Evolutionary conservation across 2,888 invertebrate species (phyloP).

Genomic region (Agrilus mali): DNA sequence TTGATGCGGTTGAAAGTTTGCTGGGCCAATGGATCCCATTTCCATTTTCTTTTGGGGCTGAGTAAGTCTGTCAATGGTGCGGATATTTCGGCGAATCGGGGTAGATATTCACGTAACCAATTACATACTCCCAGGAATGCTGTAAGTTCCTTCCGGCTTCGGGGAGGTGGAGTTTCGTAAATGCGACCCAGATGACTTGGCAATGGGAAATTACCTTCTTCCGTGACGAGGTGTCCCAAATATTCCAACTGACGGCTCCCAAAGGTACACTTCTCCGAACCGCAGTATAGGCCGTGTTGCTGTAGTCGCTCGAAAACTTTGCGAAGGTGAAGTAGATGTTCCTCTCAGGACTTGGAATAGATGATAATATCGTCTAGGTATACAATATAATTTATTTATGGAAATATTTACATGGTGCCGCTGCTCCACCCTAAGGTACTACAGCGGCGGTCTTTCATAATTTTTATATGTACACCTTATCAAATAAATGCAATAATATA

Average conservation of each 20-base stretch:
- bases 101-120: constrained; percentile 18
- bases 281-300: constrained; percentile 7
- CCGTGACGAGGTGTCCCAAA: constrained; percentile 9
- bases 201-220: constrained; percentile 6
- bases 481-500: too few species aligned
- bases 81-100: too few species aligned
- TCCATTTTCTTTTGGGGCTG: constrained; percentile 2
- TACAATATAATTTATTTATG: too few species aligned
- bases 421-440: too few species aligned
- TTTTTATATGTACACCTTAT: too few species aligned
- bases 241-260: constrained; percentile 6
- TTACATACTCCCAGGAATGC: constrained; percentile 15
- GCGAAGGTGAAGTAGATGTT: constrained; percentile 11
- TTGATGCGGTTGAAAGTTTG: constrained; percentile 10
- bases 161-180: constrained; percentile 1
- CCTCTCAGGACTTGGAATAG: constrained; percentile 6
- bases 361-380: constrained; percentile 22
- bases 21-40: constrained; percentile 8
- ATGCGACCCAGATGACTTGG: constrained; percentile 7
- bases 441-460: too few species aligned
- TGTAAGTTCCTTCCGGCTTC: constrained; percentile 7
- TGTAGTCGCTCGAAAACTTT: constrained; percentile 12
- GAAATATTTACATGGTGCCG: too few species aligned
- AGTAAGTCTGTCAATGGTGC: constrained; percentile 15
- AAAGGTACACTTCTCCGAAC: constrained; percentile 11